A percentile compares a stretch with the other conserved stretches of the same genome.
Conservation (phyloP, 2,797 vertebrate genomes). For the Aldrovandia affinis region DNA sequence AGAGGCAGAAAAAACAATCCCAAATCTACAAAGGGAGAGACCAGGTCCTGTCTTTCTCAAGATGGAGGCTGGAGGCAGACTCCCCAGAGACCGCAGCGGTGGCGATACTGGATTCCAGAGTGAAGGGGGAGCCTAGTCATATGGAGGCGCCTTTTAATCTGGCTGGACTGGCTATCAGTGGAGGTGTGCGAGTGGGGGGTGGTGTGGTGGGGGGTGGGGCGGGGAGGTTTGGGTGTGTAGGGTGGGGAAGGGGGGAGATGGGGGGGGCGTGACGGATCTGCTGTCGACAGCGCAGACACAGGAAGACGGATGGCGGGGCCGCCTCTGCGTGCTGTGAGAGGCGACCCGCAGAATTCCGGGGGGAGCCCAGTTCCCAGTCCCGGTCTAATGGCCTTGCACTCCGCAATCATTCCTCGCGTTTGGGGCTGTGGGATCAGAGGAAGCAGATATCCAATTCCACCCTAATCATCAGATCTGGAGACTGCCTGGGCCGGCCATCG, state of each 20-base stretch:
- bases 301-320: conserved; percentile 53
- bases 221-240: not conserved
- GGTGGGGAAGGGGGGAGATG: conserved; percentile 24
- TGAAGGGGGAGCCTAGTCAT: not conserved
- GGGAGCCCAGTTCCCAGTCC: conserved; percentile 39
- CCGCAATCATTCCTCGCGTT: conserved; percentile 28
- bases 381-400: conserved; percentile 32
- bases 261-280: conserved; percentile 51
- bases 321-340: conserved; percentile 37
- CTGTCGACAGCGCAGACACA: conserved; percentile 45
- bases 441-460: conserved; percentile 39
- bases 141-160: not conserved
- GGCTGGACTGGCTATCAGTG: conserved; percentile 1
- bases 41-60: not conserved
- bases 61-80: not conserved
- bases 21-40: not conserved
- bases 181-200: not conserved
- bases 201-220: not conserved
- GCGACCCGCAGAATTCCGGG: conserved; percentile 46
- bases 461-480: conserved; percentile 35
- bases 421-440: conserved; percentile 11
- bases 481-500: conserved; percentile 7
- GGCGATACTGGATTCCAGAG: not conserved
- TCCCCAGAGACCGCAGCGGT: not conserved
- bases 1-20: not conserved